Evolutionary conservation across 2,888 invertebrate species (phyloP).

Genomic region (Germaria angustata): DNA sequence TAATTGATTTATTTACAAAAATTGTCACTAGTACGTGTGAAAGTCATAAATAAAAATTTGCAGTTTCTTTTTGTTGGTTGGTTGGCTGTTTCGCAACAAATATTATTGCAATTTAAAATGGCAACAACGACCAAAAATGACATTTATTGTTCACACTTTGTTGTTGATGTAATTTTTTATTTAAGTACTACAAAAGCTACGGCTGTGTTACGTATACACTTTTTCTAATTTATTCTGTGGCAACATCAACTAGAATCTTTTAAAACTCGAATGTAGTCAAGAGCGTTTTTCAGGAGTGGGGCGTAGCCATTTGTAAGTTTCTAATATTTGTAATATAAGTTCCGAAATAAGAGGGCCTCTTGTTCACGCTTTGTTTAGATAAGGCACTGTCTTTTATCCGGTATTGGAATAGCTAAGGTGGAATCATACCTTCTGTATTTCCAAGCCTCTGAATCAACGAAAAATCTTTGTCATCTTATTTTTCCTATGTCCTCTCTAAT

Average conservation of each 20-base stretch:
- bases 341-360: too few relatives aligned
- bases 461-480: too few relatives aligned
- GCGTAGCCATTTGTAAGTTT: neutral
- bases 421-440: too few relatives aligned
- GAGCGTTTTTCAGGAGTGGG: neutral
- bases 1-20: conserved; percentile 65
- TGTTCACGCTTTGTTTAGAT: too few relatives aligned
- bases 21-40: conserved; percentile 65
- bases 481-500: too few relatives aligned
- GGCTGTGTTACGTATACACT: conserved; percentile 36
- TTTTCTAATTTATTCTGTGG: neutral
- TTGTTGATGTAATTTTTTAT: conserved; percentile 14
- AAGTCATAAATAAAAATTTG: conserved; percentile 64
- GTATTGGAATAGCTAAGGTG: too few relatives aligned
- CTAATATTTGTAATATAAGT: too few relatives aligned
- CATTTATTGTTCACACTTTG: conserved; percentile 63
- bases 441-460: too few relatives aligned
- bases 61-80: conserved; percentile 19
- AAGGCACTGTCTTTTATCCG: too few relatives aligned
- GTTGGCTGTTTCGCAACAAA: conserved; percentile 9
- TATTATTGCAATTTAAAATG: conserved; percentile 32
- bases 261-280: conserved; percentile 7
- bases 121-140: conserved; percentile 28
- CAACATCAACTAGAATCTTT: neutral
- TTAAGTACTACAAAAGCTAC: conserved; percentile 28